Conservation (phyloP, 2,113 vertebrate genomes). For the Quiscalus mexicanus region DNA sequence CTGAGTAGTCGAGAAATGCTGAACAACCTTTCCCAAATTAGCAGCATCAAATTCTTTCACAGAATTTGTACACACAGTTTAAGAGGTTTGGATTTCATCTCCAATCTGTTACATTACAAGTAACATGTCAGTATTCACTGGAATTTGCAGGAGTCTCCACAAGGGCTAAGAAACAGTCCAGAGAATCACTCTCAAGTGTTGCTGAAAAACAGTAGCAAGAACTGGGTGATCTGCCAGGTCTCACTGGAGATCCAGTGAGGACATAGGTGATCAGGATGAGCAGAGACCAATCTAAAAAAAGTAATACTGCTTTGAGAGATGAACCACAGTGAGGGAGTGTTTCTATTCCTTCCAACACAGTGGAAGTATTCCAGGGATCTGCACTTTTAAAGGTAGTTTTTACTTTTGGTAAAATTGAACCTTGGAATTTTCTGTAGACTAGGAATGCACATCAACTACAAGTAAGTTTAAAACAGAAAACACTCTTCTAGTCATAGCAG, state of each 20-base stretch:
- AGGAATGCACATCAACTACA: not conserved
- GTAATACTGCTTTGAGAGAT: not conserved
- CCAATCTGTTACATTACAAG: not conserved
- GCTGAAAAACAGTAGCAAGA: not conserved
- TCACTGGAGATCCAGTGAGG: not conserved
- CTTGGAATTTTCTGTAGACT: not conserved
- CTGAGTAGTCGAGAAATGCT: not conserved
- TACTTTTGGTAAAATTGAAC: not conserved
- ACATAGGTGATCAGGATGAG: not conserved
- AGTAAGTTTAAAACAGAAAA: slow-evolving; percentile 7
- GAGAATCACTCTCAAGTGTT: not conserved
- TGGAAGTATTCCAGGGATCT: not conserved
- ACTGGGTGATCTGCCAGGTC: not conserved
- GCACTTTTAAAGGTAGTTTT: not conserved
- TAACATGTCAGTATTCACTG: not conserved
- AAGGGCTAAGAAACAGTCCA: not conserved
- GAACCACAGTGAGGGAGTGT: not conserved
- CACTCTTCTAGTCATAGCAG: not conserved
- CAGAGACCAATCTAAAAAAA: not conserved
- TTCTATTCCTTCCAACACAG: not conserved
- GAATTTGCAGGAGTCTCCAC: not conserved
- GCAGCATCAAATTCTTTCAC: not conserved
- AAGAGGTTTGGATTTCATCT: not conserved
- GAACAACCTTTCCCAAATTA: not conserved
- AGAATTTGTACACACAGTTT: not conserved